These are phyloP conservation scores for Ciona savignyi DNA, from an alignment of 23 tunicate genomes.

Conservation along the genomic window DNA sequence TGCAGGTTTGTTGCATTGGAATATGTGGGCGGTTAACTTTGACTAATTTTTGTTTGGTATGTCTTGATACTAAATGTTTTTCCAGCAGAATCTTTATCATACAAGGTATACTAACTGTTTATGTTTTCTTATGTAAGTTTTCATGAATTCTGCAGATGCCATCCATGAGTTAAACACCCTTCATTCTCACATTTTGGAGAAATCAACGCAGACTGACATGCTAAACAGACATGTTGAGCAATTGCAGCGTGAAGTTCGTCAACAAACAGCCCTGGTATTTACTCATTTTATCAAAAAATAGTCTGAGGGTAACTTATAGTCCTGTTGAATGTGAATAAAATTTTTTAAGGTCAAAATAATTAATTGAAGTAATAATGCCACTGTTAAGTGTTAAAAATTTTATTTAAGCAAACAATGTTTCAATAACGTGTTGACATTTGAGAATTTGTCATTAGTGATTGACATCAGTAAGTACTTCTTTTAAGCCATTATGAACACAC, in stretches of 20 bases:
- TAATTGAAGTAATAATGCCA: too few relatives aligned
- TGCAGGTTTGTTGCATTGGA: not conserved
- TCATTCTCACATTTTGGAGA: constrained; percentile 29
- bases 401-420: too few relatives aligned
- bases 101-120: too few relatives aligned
- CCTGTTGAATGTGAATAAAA: too few relatives aligned
- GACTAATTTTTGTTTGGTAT: not conserved
- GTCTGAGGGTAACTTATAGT: too few relatives aligned
- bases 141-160: constrained; percentile 32
- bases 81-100: too few relatives aligned
- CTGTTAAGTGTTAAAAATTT: too few relatives aligned
- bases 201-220: constrained; percentile 48
- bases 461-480: too few relatives aligned
- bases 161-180: constrained; percentile 27
- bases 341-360: too few relatives aligned
- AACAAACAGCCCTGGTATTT: constrained; percentile 44
- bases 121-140: not conserved
- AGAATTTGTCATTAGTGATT: not conserved
- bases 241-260: constrained; percentile 34
- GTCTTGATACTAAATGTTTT: too few relatives aligned
- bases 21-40: not conserved
- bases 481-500: too few relatives aligned
- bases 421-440: not conserved
- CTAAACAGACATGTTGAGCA: constrained; percentile 29
- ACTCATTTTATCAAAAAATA: too few relatives aligned